phyloP scores from a whole-genome alignment of 1,140 invertebrate genomes.

The Trichomalopsis sarcophagae region DNA sequence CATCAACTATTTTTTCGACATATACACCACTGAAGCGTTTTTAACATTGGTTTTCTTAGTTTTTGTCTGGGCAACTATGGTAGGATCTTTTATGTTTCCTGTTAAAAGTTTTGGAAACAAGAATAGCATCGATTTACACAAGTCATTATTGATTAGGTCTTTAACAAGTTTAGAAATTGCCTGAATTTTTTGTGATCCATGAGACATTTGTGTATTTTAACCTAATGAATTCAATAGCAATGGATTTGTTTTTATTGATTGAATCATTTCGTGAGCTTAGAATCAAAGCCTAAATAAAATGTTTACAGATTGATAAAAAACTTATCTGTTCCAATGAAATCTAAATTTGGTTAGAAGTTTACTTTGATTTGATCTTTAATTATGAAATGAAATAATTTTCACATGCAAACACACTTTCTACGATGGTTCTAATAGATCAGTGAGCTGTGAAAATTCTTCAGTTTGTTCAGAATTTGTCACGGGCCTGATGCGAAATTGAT shows the following conservation, averaged over 20 bases:
- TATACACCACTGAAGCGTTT: not conserved
- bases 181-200: not conserved
- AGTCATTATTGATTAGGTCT: not conserved
- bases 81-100: not conserved
- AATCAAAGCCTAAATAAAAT: conserved; percentile 61
- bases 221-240: not conserved
- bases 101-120: not conserved
- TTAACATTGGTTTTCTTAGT: not conserved
- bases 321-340: not conserved
- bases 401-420: no score
- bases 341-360: not conserved
- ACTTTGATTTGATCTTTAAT: no score
- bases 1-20: not conserved
- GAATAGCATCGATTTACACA: not conserved
- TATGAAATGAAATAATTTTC: no score
- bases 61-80: not conserved
- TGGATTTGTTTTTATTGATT: conserved; percentile 48
- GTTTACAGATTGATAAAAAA: conserved; percentile 16
- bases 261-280: conserved; percentile 59
- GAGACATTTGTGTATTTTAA: not conserved
- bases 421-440: no score
- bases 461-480: no score
- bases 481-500: no score
- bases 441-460: no score
- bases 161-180: not conserved